These are phyloP conservation scores for Panagrolaimus sp. DNA, from an alignment of 1,140 invertebrate genomes.

Conservation along the genomic window DNA sequence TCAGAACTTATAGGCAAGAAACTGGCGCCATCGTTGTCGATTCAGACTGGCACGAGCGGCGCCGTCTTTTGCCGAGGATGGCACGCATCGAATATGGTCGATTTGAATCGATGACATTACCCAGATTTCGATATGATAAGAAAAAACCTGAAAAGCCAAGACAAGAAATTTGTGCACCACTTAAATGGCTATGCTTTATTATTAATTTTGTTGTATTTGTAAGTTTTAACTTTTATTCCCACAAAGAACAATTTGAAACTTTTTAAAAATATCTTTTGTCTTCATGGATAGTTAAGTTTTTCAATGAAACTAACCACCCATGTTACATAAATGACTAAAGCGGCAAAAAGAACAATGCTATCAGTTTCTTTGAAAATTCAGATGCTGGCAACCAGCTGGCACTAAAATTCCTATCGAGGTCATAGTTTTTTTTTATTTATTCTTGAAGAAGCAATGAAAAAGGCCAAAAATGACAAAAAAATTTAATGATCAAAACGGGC, in stretches of 20 bases:
- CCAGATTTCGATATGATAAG: conserved; percentile 22
- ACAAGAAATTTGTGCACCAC: conserved; percentile 55
- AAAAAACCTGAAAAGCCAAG: conserved; percentile 40
- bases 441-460: background rate
- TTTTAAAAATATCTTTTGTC: conserved; percentile 13
- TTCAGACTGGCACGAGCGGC: conserved; percentile 10
- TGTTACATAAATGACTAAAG: conserved; percentile 14
- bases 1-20: background rate
- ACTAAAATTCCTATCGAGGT: background rate
- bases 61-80: conserved; percentile 6
- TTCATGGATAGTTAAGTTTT: background rate
- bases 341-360: conserved; percentile 6
- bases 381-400: background rate
- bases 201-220: conserved; percentile 58
- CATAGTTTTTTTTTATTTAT: background rate
- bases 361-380: background rate
- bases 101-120: conserved; percentile 27
- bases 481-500: background rate
- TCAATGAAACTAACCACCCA: conserved; percentile 7
- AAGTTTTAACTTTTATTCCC: conserved; percentile 28
- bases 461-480: background rate
- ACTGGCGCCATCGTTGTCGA: conserved; percentile 1
- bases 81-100: conserved; percentile 25
- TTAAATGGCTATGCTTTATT: conserved; percentile 55
- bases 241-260: conserved; percentile 1